Conservation (phyloP, 2,113 vertebrate species). For the Gorsachius goisagi region DNA sequence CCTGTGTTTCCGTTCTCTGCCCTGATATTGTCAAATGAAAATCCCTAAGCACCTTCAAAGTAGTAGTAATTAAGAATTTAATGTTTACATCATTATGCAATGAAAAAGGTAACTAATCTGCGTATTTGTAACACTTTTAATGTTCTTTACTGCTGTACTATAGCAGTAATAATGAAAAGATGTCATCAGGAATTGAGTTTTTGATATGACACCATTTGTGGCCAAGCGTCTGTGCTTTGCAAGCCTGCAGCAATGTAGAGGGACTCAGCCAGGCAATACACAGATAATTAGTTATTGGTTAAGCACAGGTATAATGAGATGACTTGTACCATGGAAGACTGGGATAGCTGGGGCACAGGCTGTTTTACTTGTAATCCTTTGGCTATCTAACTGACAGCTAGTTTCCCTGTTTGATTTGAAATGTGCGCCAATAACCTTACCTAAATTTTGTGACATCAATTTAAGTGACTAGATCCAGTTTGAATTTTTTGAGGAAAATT, state of each 20-base stretch:
- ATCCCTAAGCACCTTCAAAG: neutral
- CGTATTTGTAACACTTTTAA: neutral
- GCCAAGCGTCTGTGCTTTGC: neutral
- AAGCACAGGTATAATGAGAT: rapidly evolving
- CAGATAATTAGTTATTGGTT: neutral
- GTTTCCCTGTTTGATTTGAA: neutral
- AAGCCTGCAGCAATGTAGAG: neutral
- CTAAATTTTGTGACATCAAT: neutral
- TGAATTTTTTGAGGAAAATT: neutral
- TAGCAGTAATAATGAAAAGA: neutral
- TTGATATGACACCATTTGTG: neutral
- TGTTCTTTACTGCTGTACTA: neutral
- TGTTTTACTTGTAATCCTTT: neutral
- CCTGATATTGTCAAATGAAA: neutral
- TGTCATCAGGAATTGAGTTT: neutral
- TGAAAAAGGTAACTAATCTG: neutral
- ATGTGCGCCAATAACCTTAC: neutral
- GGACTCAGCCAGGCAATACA: neutral
- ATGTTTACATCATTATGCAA: neutral
- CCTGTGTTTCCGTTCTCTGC: neutral
- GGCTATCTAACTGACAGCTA: neutral
- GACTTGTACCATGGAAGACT: neutral
- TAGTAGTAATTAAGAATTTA: neutral
- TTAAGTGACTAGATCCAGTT: neutral
- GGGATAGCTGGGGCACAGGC: neutral